Conservation (phyloP, 1,140 invertebrate genomes). For the Bombus balteatus region DNA sequence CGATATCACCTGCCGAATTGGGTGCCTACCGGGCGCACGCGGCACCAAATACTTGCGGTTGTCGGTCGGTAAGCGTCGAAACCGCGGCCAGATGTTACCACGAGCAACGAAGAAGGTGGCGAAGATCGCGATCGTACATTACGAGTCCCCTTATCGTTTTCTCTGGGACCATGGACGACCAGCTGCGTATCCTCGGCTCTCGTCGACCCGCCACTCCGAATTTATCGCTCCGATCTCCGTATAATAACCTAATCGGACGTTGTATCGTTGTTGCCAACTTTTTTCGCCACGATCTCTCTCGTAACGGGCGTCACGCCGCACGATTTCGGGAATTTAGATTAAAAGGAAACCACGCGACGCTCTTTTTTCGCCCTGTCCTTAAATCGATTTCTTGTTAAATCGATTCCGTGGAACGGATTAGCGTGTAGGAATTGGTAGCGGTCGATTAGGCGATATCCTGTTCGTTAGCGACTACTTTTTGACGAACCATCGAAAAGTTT, state of each 20-base stretch:
- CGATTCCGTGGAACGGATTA: slow-evolving; percentile 21
- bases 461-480: slow-evolving; percentile 3
- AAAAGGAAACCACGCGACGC: too few relatives aligned
- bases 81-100: slow-evolving; percentile 68
- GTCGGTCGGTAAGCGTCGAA: slow-evolving; percentile 61
- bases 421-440: not conserved
- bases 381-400: slow-evolving; percentile 15
- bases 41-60: slow-evolving; percentile 59
- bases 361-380: too few relatives aligned
- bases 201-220: slow-evolving; percentile 16
- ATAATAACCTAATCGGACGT: slow-evolving; percentile 60
- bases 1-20: slow-evolving; percentile 65
- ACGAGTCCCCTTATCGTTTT: slow-evolving; percentile 51
- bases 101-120: slow-evolving; percentile 27
- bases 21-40: slow-evolving; percentile 45
- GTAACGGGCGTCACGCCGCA: not conserved
- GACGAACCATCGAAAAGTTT: not conserved
- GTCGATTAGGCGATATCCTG: not conserved
- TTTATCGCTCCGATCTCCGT: slow-evolving; percentile 59
- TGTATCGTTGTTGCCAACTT: slow-evolving; percentile 53
- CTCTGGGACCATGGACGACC: slow-evolving; percentile 44
- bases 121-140: slow-evolving; percentile 66
- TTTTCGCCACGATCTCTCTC: slow-evolving; percentile 19
- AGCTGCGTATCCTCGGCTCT: slow-evolving; percentile 50
- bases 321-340: not conserved